Percentiles rank a stretch among this genome's conserved stretches.
phyloP scores from a whole-genome alignment of 2,888 invertebrate species.

The Drosophila atripex region DNA sequence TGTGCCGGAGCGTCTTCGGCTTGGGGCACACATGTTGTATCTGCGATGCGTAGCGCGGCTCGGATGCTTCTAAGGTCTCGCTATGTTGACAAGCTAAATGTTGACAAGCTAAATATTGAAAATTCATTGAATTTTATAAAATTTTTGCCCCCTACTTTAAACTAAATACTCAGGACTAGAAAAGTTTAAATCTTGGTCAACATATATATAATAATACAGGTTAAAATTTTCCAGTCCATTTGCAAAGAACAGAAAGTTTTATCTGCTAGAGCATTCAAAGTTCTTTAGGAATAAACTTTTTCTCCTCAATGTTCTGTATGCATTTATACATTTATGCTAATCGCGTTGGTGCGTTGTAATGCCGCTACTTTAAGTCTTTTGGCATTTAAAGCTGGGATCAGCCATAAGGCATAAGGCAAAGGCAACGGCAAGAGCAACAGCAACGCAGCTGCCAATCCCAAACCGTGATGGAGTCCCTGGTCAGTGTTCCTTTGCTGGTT shows the following conservation, averaged over 20 bases:
- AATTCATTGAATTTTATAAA: neutral
- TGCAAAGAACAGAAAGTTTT: neutral
- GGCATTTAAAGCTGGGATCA: slow-evolving; percentile 72
- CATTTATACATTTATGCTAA: slow-evolving; percentile 79
- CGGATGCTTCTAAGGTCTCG: slow-evolving; percentile 25
- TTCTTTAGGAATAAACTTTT: slow-evolving; percentile 1
- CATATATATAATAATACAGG: no score
- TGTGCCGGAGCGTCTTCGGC: slow-evolving; percentile 24
- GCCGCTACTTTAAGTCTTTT: slow-evolving; percentile 79
- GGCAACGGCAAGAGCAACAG: slow-evolving; percentile 10
- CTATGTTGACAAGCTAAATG: no score
- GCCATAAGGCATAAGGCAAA: slow-evolving; percentile 36
- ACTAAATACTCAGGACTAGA: neutral
- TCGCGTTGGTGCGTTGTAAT: slow-evolving; percentile 76
- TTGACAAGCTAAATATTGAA: neutral
- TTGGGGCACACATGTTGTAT: slow-evolving; percentile 25
- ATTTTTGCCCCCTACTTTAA: neutral
- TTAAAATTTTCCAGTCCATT: neutral
- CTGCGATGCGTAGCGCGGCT: slow-evolving; percentile 42
- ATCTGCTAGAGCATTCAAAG: neutral
- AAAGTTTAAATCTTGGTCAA: no score
- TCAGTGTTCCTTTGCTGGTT: slow-evolving; percentile 15
- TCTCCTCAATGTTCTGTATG: slow-evolving; percentile 56
- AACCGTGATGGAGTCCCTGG: slow-evolving; percentile 12
- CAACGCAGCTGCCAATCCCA: slow-evolving; percentile 57